Evolutionary conservation across 1,140 invertebrate species (phyloP), one percentile per base, ranked within the genome.

Genomic region (Gerris buenoi): DNA sequence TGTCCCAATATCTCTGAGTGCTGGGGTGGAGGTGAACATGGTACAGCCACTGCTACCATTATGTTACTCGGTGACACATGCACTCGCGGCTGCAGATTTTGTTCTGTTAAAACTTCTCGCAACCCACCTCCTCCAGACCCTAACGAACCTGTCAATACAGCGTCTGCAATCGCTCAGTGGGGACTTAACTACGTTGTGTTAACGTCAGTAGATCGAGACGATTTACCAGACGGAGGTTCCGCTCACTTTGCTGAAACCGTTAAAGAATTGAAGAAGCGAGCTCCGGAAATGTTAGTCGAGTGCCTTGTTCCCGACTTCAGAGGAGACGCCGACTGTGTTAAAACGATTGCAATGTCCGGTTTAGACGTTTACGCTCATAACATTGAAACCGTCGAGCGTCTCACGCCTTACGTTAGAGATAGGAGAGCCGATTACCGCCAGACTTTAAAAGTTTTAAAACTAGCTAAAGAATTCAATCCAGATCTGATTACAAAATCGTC

Each of bases 1-100:
- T 99, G 97, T 83, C 97, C 97, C 0, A 99, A 99, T 79, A 98
- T 99, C 72, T 95, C 95, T 25, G 95, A 98, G 81, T 99, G 97
- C 79, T 99, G 97, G 97, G 95, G 95, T 70, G 96, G 90, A n/a
- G 90, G 90, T 64, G 83, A 86, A 72, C 85, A 92, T 79, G 87
- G 88, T 27, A 91, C 88, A 15, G 88, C 91, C 28, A 95, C 91
- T 66, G 90, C 91, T 62, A 94, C 91, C 61, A 93, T 93, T 69
- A 94, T 94, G 91, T 79, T 95, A 67, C 86, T 95, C 82, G 92
- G 92, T 18, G 93, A 95, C 74, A 95, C 91, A 13, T 96, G 93
- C 73, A 96, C 93, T 0, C 79, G 91, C 73, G 89, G 88, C 3
- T 99, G 95, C 79, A 83, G 94, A 75, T 99, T 99, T 79, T 99